Conservation (phyloP, 64 coral and sea anemone species). For the Astreopora myriophthalma region DNA sequence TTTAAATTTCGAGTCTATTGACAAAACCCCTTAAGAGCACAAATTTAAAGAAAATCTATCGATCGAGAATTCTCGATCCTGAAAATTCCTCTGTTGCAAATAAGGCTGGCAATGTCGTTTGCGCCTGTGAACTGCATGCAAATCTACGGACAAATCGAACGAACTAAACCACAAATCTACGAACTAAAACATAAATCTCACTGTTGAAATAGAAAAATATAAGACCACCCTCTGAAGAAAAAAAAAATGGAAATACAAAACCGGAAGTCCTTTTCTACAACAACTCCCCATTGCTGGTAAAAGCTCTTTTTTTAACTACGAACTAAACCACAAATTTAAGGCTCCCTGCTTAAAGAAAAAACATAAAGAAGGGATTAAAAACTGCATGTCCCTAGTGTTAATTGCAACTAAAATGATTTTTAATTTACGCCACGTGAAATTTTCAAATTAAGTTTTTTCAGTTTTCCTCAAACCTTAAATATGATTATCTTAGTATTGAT, state of each 20-base stretch:
- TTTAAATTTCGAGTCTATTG: too few species aligned
- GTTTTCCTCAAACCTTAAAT: not conserved
- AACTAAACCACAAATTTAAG: not conserved
- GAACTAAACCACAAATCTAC: too few species aligned
- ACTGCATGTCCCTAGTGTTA: not conserved
- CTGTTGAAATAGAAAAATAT: not conserved
- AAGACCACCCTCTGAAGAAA: too few species aligned
- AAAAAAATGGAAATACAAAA: too few species aligned
- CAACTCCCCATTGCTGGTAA: not conserved
- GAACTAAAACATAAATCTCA: not conserved
- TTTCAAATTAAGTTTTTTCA: not conserved
- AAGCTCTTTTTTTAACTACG: not conserved
- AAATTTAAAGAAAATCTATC: too few species aligned
- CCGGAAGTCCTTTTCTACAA: not conserved
- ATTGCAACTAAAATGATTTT: not conserved
- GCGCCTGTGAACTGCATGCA: too few species aligned
- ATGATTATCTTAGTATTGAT: not conserved
- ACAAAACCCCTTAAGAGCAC: too few species aligned
- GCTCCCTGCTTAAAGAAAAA: not conserved
- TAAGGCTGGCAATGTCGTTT: too few species aligned
- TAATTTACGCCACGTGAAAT: not conserved
- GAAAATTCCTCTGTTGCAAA: too few species aligned
- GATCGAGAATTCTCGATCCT: too few species aligned
- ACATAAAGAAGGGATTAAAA: not conserved
- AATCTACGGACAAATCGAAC: too few species aligned